Base-by-base conservation (phyloP, 2,113 vertebrate genomes). In the Todiramphus saurophagus region DNA sequence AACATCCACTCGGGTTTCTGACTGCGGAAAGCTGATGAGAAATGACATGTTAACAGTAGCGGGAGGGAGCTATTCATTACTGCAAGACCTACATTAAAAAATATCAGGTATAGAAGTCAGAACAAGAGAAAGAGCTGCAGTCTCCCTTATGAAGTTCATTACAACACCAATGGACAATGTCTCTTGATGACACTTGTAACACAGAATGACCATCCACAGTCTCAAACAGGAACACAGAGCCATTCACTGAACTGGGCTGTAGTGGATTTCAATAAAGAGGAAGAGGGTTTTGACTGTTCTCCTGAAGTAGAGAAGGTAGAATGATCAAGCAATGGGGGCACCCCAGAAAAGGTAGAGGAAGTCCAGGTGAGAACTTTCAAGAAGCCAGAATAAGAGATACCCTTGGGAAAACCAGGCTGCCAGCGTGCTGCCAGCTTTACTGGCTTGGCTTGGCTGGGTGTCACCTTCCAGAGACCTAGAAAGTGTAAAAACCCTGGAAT, bases 1-100 rank as follows among this genome's bases (percentile, higher is more conserved):
- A 94, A n/a, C 96, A 83, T 88, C 46, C 31, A 78, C 90, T 94
- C 73, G 70, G 58, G 60, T 35, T 85, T 80, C 84, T 94, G 90
- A 63, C 3, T 35, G 5, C 89, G 75, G 86, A 88, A 25, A 91
- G 89, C 50, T 63, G 70, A 92, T 72, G 80, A 90, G 64, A 94
- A 96, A 93, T 67, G n/a, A 83, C 67, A 63, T 37, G 24, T 35
- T 75, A 72, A 63, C 28, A 72, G 67, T 1, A 72, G 68, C 78
- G 46, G 56, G 80, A 92, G 50, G 68, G 76, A 94, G 46, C 33
- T 63, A 20, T 7, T 89, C 44, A 16, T 43, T 24, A 23, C 53
- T 56, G 51, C 35, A 53, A 83, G 63, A 35, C 87, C 67, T 66
- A 14, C 37, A 7, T 48, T 28, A 19, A 64, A 91, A 62, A 92